phyloP scores from a whole-genome alignment of 2,797 vertebrate species.

The Typhlichthys eigenmanni region DNA sequence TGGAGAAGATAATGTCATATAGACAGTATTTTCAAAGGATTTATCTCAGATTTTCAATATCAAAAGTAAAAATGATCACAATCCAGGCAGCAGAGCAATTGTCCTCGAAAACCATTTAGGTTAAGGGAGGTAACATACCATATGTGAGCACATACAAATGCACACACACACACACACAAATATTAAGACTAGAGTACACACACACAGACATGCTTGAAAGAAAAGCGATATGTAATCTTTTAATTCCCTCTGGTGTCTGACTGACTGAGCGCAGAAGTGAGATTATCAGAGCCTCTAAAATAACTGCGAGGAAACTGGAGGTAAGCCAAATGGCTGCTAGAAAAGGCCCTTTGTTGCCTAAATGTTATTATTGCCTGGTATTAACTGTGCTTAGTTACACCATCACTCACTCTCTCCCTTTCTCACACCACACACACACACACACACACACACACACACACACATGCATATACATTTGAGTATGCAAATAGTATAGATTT shows the following conservation, averaged over 20 bases:
- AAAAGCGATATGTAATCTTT: constrained; percentile 32
- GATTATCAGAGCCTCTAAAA: constrained; percentile 72
- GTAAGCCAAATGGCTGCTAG: constrained; percentile 47
- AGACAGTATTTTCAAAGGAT: not conserved
- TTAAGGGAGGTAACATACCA: not conserved
- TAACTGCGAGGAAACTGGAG: constrained; percentile 59
- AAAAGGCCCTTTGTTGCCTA: constrained; percentile 71
- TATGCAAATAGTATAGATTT: not conserved
- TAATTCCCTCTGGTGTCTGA: constrained; percentile 28
- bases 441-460: not conserved
- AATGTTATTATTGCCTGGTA: constrained; percentile 63
- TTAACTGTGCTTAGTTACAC: constrained; percentile 65
- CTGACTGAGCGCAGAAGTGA: constrained; percentile 36
- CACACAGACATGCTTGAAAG: constrained; percentile 11
- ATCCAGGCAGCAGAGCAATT: not conserved
- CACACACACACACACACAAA: constrained; percentile 14
- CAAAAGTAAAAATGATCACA: too few relatives aligned
- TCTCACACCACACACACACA: constrained; percentile 25
- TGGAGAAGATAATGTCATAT: not conserved
- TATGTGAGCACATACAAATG: constrained; percentile 7
- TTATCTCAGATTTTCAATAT: too few relatives aligned
- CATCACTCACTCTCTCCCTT: constrained; percentile 35
- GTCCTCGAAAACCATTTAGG: not conserved
- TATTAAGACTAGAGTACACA: not conserved
- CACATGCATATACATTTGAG: not conserved